Evolutionary conservation across 1,140 invertebrate species (phyloP), one percentile per base, ranked within the genome.

Genomic region (Zaprionus vittiger): DNA sequence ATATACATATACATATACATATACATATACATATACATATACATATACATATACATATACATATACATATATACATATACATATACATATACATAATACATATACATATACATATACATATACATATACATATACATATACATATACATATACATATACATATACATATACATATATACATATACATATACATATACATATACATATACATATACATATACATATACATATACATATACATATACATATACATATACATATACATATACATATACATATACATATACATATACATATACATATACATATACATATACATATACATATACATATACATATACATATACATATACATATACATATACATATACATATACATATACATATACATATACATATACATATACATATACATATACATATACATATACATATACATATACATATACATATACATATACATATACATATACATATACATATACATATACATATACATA

Each of bases 251-350:
- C 6, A 44, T n/a, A 44, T 12, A 44, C 12, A 44, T 44, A n/a
- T 7, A 37, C 6, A 52, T 52, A 52, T n/a, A 52, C 20, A 52
- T 12, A 55, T 17, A 63, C 20, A 52, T 38, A 55, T 4, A 38
- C 37, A 63, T 31, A 44, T 34, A 49, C 49, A 54, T 54, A 52
- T 44, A 69, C 52, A 54, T 22, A n/a, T 15, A 17, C 12, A 64
- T 52, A 64, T 38, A 49, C 14, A 56, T 11, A 66, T 5, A 26
- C 14, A 28, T 17, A 49, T 7, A 17, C n/a, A 52, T 11, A 7
- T 3, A 55, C 17, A 65, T 73, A 75, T n/a, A 56, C 62, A 49
- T 47, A 38, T 17, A 37, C 15, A 49, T 44, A 62, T 12, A 68
- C 56, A 34, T 52, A 20, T 28, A 54, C 28, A 22, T 64, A 31